phyloP scores from a whole-genome alignment of 2,888 invertebrate genomes.

The Enchytraeus crypticus region DNA sequence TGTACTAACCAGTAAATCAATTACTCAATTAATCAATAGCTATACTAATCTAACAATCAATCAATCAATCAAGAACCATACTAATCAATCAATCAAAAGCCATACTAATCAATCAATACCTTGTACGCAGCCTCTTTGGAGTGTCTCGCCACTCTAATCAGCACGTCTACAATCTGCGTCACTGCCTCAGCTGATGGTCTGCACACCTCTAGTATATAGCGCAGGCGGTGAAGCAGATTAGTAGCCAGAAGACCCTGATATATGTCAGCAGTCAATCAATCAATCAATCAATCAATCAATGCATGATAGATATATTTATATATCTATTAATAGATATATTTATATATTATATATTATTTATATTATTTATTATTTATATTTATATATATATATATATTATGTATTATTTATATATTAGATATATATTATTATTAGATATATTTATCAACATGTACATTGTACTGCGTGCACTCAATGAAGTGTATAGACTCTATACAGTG shows the following conservation, averaged over 20 bases:
- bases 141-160: slow-evolving; percentile 70
- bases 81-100: neutral
- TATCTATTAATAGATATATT: too few species aligned
- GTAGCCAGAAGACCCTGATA: slow-evolving; percentile 46
- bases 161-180: slow-evolving; percentile 66
- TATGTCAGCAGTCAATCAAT: neutral
- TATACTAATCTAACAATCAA: neutral
- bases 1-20: neutral
- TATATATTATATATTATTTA: too few species aligned
- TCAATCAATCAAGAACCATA: neutral
- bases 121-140: slow-evolving; percentile 59
- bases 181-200: slow-evolving; percentile 66
- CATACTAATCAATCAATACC: slow-evolving; percentile 29
- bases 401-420: too few species aligned
- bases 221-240: slow-evolving; percentile 64
- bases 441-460: too few species aligned
- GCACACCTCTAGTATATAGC: slow-evolving; percentile 66
- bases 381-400: too few species aligned
- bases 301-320: too few species aligned
- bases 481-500: too few species aligned
- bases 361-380: too few species aligned
- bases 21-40: neutral
- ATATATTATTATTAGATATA: too few species aligned
- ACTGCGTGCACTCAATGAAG: too few species aligned
- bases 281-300: neutral